Evolutionary conservation across 1,140 invertebrate genomes (phyloP).

Genomic region (Nylanderia fulva): DNA sequence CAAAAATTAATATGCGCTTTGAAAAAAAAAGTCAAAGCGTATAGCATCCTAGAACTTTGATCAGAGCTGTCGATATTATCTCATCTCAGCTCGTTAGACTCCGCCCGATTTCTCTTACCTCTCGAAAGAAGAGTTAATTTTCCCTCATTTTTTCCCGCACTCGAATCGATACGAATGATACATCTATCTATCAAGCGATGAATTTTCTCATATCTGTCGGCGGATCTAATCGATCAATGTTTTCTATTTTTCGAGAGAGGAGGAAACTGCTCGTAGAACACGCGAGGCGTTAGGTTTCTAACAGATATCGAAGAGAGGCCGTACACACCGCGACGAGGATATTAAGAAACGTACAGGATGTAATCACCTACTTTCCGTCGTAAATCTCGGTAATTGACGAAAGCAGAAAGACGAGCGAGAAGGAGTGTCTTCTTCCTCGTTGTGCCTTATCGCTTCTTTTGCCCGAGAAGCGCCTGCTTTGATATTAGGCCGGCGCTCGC

Average conservation of each 20-base stretch:
- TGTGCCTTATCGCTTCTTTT: constrained; percentile 12
- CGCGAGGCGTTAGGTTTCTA: constrained; percentile 19
- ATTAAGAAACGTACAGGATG: constrained; percentile 48
- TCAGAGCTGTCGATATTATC: background rate
- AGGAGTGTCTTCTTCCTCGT: constrained; percentile 10
- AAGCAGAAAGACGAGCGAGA: constrained; percentile 26
- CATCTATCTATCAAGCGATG: background rate
- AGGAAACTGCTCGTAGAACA: background rate
- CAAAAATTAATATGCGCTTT: too few relatives aligned
- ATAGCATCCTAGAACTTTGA: background rate
- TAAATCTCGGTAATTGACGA: constrained; percentile 17
- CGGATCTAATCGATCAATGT: background rate
- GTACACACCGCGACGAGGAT: background rate
- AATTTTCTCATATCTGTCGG: background rate
- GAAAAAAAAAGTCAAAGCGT: background rate
- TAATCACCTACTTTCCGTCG: constrained; percentile 49
- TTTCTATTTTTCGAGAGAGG: background rate
- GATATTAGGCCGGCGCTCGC: background rate
- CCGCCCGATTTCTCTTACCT: constrained; percentile 6
- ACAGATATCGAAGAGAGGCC: constrained; percentile 8
- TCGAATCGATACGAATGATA: background rate
- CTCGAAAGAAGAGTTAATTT: background rate
- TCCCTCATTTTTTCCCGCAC: background rate
- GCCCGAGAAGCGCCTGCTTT: background rate
- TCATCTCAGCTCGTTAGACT: background rate